phyloP scores from a whole-genome alignment of 2,113 vertebrate species.

The Crotalus helleri region DNA sequence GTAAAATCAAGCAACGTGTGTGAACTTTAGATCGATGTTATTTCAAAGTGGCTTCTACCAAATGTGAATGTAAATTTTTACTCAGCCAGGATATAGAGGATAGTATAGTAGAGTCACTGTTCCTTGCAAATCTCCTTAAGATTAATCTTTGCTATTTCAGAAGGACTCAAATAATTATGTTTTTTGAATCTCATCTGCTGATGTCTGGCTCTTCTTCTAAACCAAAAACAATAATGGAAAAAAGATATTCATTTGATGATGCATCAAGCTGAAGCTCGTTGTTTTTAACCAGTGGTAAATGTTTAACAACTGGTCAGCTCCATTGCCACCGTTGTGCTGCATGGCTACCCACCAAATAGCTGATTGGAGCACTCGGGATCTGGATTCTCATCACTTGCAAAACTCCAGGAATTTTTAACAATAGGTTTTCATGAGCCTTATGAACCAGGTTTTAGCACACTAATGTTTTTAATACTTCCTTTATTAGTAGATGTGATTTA shows the following conservation, averaged over 20 bases:
- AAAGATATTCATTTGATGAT: neutral
- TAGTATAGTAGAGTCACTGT: too few relatives aligned
- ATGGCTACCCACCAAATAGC: neutral
- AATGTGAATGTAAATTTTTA: neutral
- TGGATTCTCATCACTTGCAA: neutral
- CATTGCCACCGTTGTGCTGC: neutral
- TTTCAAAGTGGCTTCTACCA: neutral
- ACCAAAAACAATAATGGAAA: neutral
- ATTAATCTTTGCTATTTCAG: neutral
- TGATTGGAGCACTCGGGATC: neutral
- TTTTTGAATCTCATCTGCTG: neutral
- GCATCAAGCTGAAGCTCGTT: neutral
- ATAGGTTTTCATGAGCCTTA: neutral
- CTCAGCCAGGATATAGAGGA: neutral
- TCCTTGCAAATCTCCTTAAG: neutral
- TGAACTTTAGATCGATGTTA: neutral
- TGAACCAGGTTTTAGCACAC: neutral
- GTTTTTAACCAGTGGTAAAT: neutral
- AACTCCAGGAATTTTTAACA: neutral
- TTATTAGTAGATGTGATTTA: neutral
- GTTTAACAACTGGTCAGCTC: neutral
- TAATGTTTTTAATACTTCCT: neutral
- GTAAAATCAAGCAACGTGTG: neutral
- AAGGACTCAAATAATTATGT: neutral
- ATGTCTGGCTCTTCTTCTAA: neutral